These are phyloP conservation scores for Diprion similis DNA, from an alignment of 1,140 invertebrate genomes.

Conservation along the genomic window DNA sequence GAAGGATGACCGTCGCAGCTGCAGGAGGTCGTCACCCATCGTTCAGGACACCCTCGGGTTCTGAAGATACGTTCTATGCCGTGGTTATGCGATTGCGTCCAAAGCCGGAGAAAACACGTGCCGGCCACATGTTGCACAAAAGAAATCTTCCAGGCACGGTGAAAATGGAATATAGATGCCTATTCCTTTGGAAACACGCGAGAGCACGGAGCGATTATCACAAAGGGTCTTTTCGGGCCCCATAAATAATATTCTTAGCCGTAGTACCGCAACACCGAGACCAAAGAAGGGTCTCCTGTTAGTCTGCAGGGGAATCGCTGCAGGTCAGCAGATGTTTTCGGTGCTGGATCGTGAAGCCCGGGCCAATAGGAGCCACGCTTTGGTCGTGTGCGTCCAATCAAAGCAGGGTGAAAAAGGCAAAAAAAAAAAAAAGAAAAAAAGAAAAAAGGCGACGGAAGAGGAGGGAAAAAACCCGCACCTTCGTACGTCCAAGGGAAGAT, in stretches of 20 bases:
- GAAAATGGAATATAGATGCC: background rate
- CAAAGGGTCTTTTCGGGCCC: conserved; percentile 43
- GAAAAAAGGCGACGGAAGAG: background rate
- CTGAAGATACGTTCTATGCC: background rate
- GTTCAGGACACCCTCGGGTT: background rate
- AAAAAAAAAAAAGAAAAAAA: conserved; percentile 11
- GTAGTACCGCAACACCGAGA: background rate
- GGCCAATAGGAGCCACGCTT: conserved; percentile 23
- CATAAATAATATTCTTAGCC: conserved; percentile 41
- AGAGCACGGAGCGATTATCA: conserved; percentile 39
- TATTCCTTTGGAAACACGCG: background rate
- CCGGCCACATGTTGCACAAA: conserved; percentile 60
- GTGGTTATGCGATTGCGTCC: conserved; percentile 27
- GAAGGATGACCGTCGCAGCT: background rate
- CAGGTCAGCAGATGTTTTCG: conserved; percentile 46
- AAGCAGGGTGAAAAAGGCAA: conserved; percentile 27
- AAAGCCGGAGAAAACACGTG: conserved; percentile 54
- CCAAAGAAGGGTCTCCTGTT: background rate
- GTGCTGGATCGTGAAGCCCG: conserved; percentile 31
- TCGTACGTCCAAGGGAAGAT: conserved; percentile 28
- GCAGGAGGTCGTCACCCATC: background rate
- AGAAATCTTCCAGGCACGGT: conserved; percentile 25
- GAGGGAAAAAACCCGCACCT: conserved; percentile 3
- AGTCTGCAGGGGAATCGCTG: conserved; percentile 24
- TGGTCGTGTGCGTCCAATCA: conserved; percentile 30